Base-by-base conservation (phyloP, 2,888 invertebrate genomes). In the Habrosyne pyritoides region DNA sequence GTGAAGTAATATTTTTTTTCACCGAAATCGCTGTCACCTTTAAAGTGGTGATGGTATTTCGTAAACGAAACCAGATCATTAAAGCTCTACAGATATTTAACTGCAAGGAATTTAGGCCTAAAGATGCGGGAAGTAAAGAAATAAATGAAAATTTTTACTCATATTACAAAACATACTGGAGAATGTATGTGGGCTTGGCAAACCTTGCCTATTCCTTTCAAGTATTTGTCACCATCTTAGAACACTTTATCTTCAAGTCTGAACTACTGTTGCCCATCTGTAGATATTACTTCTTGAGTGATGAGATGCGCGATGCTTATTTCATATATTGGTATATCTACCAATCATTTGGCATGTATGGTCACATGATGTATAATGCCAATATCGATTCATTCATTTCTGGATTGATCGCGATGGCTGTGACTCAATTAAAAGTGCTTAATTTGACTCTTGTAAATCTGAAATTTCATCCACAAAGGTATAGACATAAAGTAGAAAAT, bases 351-450 rank as follows among this genome's bases (percentile, higher is more conserved):
- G 85, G 87, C 0, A 83, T 89, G 61, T 89, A 82, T 52, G 81
- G 76, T 0, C 88, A 90, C 54, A 86, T 90, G 90, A 78, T 71
- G 53, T 89, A 84, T 53, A 87, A 87, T 56, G 69, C 83, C 0
- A 83, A 77, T 42, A 68, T 81, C 3, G 90, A 90, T 67, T 66
- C 83, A 0, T 79, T 90, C 52, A 79, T 83, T 10, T 74, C 79
- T 55, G 90, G 91, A 0, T 55, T 89, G 7, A 60, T 90, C 21
- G 33, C 77, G 0, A 69, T 81, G 59, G 77, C 80, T n/a, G 72
- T 87, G 52, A 69, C 61, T 5, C 89, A 89, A 54, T 60, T 89
- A 10, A 79, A 74, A 60, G 57, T 85, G 2, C 54, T 90, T 0
- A 80, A 83, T 36, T 59, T 66, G n/a, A 79, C 85, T 42, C 64